phyloP scores from a whole-genome alignment of 2,113 vertebrate species.

The Ptilorrhoa leucosticta region DNA sequence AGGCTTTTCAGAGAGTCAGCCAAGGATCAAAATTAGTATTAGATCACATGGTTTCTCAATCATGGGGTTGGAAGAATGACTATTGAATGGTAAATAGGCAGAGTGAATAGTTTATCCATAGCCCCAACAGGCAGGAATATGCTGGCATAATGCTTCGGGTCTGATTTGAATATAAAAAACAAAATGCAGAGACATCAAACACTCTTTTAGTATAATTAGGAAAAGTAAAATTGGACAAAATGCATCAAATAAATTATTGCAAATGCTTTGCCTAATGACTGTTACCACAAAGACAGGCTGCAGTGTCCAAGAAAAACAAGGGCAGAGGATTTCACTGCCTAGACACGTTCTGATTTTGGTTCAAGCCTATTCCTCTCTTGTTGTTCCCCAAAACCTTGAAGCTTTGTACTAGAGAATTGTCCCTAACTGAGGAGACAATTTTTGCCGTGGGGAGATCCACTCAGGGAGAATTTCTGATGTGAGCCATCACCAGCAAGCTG shows the following conservation, averaged over 20 bases:
- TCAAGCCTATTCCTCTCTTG: background rate
- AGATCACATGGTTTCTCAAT: background rate
- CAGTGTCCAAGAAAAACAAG: background rate
- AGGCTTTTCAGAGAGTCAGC: background rate
- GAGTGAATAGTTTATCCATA: background rate
- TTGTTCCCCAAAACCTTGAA: background rate
- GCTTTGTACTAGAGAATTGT: background rate
- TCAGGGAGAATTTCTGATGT: background rate
- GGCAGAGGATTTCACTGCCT: background rate
- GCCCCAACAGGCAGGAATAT: constrained; percentile 2
- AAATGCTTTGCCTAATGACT: constrained; percentile 3
- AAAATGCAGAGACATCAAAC: background rate
- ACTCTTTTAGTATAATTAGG: background rate
- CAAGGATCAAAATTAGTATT: constrained; percentile 24
- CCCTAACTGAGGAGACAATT: background rate
- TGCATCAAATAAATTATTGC: background rate
- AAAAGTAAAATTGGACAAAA: constrained; percentile 16
- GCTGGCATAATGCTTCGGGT: background rate
- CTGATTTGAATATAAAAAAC: background rate
- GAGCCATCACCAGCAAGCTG: background rate
- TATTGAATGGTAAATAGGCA: background rate
- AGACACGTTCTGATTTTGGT: background rate
- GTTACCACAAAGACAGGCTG: background rate
- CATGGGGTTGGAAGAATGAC: background rate
- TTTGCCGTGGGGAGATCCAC: background rate